These are phyloP conservation scores for Spilosoma lubricipeda DNA, from an alignment of 2,888 invertebrate species.

Conservation along the genomic window DNA sequence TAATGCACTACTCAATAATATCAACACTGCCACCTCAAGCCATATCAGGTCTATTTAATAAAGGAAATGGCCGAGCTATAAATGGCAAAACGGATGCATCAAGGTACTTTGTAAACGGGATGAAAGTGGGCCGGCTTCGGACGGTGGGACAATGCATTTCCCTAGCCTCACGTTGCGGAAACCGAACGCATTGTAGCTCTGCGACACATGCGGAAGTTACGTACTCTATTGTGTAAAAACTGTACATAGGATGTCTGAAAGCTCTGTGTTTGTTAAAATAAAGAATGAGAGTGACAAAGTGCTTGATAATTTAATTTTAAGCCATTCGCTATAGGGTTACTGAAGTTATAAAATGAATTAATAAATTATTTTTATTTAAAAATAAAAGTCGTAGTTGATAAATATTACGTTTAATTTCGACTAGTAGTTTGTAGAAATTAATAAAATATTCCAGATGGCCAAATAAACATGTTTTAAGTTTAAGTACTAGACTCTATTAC, in stretches of 20 bases:
- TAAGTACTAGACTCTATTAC: too few relatives aligned
- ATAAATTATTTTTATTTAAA: too few relatives aligned
- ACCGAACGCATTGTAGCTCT: conserved; percentile 67
- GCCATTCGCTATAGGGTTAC: background rate
- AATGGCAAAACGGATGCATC: conserved; percentile 61
- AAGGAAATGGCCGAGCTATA: conserved; percentile 67
- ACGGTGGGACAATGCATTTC: conserved; percentile 73
- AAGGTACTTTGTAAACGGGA: conserved; percentile 66
- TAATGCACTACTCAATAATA: background rate
- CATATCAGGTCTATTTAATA: conserved; percentile 49
- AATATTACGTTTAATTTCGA: background rate
- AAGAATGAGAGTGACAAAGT: background rate
- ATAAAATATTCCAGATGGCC: background rate
- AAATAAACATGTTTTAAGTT: background rate
- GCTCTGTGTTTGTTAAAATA: background rate
- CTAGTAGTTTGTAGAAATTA: background rate
- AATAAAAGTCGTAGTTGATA: too few relatives aligned
- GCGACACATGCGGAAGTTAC: conserved; percentile 67
- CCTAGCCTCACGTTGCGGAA: conserved; percentile 60
- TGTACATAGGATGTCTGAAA: conserved; percentile 26
- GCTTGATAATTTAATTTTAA: background rate
- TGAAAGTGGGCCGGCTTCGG: conserved; percentile 68
- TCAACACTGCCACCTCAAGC: background rate
- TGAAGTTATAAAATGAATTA: background rate
- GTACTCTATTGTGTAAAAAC: conserved; percentile 49